Conservation (phyloP, 2,888 invertebrate genomes). For the Schizaphis graminum region DNA sequence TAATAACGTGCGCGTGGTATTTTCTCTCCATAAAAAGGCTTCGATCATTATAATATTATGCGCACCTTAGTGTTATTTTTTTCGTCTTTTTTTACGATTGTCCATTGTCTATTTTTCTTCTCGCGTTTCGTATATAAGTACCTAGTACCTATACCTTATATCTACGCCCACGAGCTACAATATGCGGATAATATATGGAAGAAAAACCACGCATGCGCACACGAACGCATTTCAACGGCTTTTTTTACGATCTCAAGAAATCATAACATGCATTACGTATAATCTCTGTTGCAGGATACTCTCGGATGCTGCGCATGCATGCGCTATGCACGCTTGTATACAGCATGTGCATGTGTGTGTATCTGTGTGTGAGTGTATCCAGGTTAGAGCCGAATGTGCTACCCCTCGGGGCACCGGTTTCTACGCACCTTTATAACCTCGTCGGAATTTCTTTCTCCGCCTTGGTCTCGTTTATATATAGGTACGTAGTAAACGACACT, state of each 20-base stretch:
- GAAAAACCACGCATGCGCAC: not conserved
- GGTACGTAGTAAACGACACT: conserved; percentile 8
- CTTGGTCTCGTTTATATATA: conserved; percentile 43
- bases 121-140: not conserved
- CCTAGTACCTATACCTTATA: not conserved
- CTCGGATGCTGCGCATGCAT: not conserved
- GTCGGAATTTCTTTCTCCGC: conserved; percentile 55
- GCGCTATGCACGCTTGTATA: not conserved
- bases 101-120: conserved; percentile 30
- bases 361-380: conserved; percentile 12
- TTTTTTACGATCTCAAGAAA: conserved; percentile 48
- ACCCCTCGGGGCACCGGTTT: conserved; percentile 58
- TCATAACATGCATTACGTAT: not conserved
- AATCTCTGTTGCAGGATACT: not conserved
- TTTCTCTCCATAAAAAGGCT: conserved; percentile 48
- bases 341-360: not conserved
- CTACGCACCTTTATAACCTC: conserved; percentile 63
- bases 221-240: not conserved
- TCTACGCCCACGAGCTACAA: not conserved
- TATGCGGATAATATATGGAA: not conserved
- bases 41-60: not conserved
- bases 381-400: conserved; percentile 55
- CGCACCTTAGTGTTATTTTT: not conserved
- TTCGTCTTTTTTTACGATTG: conserved; percentile 33
- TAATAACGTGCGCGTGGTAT: conserved; percentile 19